These are phyloP conservation scores for Pontoporia blainvillei DNA, from an alignment of 2,113 vertebrate species.

Conservation along the genomic window DNA sequence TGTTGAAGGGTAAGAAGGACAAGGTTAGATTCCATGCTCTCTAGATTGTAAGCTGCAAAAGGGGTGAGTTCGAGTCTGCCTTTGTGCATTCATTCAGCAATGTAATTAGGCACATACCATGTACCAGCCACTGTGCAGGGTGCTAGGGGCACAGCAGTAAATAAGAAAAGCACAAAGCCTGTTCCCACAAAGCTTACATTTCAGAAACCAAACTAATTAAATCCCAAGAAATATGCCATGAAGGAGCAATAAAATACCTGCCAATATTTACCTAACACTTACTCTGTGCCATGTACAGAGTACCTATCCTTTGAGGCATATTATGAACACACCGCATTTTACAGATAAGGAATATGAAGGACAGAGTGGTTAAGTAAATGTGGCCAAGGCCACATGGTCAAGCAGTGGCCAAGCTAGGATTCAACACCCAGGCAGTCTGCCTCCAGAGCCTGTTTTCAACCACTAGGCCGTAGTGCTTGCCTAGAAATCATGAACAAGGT, in stretches of 20 bases:
- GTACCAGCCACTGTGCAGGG: not conserved
- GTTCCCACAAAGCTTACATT: not conserved
- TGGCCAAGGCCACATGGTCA: not conserved
- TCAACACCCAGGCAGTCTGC: not conserved
- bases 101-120: not conserved
- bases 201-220: constrained; percentile 47
- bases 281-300: not conserved
- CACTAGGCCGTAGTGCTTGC: not conserved
- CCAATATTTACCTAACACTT: not conserved
- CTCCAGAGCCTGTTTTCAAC: not conserved
- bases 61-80: not conserved
- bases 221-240: not conserved
- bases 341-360: not conserved
- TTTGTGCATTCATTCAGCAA: not conserved
- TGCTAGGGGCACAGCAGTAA: not conserved
- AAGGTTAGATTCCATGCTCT: not conserved
- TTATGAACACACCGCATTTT: not conserved
- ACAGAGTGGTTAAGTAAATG: not conserved
- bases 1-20: not conserved
- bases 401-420: not conserved
- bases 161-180: not conserved
- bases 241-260: not conserved
- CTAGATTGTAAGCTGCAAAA: not conserved
- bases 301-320: not conserved
- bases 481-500: not conserved